A percentile compares a stretch with the other conserved stretches of the same genome.
Conservation (phyloP, 2,888 invertebrate genomes). For the Acanthoscelides obtectus region DNA sequence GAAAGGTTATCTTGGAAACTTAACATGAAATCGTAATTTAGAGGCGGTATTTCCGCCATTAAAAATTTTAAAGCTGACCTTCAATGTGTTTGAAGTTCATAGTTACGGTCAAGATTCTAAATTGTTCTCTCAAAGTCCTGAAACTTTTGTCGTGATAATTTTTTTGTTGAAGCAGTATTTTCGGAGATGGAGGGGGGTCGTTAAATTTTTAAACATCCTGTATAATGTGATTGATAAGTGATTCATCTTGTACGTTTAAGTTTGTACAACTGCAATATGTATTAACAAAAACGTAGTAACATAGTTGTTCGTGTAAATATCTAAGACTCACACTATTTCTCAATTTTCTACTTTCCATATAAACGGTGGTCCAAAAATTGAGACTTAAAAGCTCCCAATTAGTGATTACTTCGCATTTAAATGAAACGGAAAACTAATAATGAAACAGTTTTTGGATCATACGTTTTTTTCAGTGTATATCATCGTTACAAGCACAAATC, state of each 20-base stretch:
- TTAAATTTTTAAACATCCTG: too few relatives aligned
- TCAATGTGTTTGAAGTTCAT: too few relatives aligned
- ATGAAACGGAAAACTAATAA: neutral
- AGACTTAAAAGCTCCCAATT: neutral
- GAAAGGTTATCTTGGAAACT: too few relatives aligned
- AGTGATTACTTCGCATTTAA: neutral
- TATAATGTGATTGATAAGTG: too few relatives aligned
- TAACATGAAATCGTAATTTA: too few relatives aligned
- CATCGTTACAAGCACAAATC: neutral
- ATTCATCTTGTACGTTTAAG: constrained; percentile 14
- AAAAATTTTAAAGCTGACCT: too few relatives aligned
- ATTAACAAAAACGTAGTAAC: constrained; percentile 30
- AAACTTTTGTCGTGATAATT: too few relatives aligned
- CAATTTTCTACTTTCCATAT: constrained; percentile 10
- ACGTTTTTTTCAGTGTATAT: neutral
- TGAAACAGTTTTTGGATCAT: constrained; percentile 6
- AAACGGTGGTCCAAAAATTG: constrained; percentile 4
- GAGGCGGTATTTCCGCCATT: too few relatives aligned
- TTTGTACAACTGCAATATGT: constrained; percentile 32
- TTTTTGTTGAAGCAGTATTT: too few relatives aligned
- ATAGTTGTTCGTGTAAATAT: constrained; percentile 26
- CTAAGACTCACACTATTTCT: constrained; percentile 11
- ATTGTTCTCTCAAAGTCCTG: too few relatives aligned
- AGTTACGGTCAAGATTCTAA: too few relatives aligned
- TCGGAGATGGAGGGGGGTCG: too few relatives aligned